These are phyloP conservation scores for Tetheella fluctuosa DNA, from an alignment of 2,888 invertebrate species.

Conservation along the genomic window DNA sequence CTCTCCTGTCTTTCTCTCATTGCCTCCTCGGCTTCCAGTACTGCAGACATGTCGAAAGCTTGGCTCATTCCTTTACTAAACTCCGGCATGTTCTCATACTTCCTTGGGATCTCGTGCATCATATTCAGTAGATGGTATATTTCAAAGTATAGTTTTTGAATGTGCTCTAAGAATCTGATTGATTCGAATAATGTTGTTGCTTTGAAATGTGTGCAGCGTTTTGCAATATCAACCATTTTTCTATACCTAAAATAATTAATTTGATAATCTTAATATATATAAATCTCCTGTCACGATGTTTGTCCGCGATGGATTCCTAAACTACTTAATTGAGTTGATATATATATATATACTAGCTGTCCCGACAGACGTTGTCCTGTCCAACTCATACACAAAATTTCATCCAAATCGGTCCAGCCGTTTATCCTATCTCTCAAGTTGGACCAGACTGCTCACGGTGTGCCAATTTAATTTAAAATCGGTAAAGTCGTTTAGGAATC, in stretches of 20 bases:
- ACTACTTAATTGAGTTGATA: too few relatives aligned
- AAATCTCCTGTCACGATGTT: too few relatives aligned
- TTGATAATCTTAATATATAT: slow-evolving; percentile 15
- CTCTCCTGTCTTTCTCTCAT: neutral
- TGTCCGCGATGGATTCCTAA: too few relatives aligned
- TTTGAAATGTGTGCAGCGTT: neutral
- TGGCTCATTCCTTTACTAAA: neutral
- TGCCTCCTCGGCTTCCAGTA: neutral
- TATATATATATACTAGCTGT: too few relatives aligned
- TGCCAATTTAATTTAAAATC: too few relatives aligned
- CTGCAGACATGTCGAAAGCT: neutral
- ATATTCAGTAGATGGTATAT: slow-evolving; percentile 50
- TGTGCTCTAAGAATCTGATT: slow-evolving; percentile 30
- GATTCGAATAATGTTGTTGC: slow-evolving; percentile 22
- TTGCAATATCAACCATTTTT: slow-evolving; percentile 45
- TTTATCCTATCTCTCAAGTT: too few relatives aligned
- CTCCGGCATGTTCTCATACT: slow-evolving; percentile 25
- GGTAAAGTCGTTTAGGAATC: too few relatives aligned
- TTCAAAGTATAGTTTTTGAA: slow-evolving; percentile 47
- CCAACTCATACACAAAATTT: too few relatives aligned
- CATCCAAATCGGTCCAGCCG: too few relatives aligned
- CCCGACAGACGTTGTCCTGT: too few relatives aligned
- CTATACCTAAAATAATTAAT: slow-evolving; percentile 41
- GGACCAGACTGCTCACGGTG: too few relatives aligned
- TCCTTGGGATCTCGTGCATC: slow-evolving; percentile 51